A percentile compares a stretch with the other conserved stretches of the same genome.
phyloP scores from a whole-genome alignment of 1,140 invertebrate genomes.

The Tigriopus japonicus region DNA sequence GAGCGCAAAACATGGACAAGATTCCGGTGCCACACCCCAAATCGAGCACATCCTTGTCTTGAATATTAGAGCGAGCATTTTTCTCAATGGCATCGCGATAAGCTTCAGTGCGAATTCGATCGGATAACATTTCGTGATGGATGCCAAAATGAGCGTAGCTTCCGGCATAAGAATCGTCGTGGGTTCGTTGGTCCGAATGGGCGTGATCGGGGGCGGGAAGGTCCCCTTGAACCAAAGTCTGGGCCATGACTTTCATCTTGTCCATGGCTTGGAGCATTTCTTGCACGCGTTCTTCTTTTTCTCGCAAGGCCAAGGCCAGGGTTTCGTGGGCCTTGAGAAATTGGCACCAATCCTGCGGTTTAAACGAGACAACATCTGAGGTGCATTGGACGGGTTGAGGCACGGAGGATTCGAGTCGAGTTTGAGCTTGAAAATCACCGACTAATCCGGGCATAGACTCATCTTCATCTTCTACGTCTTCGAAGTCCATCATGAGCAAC shows the following conservation, averaged over 20 bases:
- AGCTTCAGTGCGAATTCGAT: constrained; percentile 70
- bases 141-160: constrained; percentile 95
- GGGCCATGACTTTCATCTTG: background rate
- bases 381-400: too few species aligned
- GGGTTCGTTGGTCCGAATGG: background rate
- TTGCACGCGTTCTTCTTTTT: background rate
- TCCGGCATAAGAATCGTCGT: constrained; percentile 49
- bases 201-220: too few species aligned
- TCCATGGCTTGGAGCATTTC: background rate
- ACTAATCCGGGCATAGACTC: too few species aligned
- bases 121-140: constrained; percentile 84
- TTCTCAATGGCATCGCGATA: constrained; percentile 81
- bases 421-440: too few species aligned
- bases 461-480: too few species aligned
- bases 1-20: constrained; percentile 83
- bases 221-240: background rate
- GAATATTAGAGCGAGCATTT: constrained; percentile 36
- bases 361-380: too few species aligned
- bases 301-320: too few species aligned
- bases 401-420: too few species aligned
- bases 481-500: too few species aligned
- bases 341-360: too few species aligned
- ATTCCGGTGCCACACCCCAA: constrained; percentile 93
- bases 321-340: too few species aligned
- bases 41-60: constrained; percentile 66